Base-by-base conservation (phyloP, 1,140 invertebrate genomes). In the Papilio helenus region DNA sequence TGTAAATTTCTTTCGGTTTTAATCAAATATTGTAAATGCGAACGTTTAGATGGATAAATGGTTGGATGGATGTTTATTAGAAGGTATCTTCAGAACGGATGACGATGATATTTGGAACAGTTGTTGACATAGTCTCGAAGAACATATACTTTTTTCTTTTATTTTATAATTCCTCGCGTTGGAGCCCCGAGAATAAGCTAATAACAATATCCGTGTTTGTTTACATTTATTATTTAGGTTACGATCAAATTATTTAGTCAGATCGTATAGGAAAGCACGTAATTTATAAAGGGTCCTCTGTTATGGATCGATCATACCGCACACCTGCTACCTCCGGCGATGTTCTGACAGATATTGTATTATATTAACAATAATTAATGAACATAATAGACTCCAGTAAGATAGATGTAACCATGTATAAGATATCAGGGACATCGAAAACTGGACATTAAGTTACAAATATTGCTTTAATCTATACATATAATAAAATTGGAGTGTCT, bases 211-310 rank as follows among this genome's bases (percentile, higher is more conserved):
- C 3, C 58, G 23, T 61, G 23, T 61, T 26, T 16, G 61, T 65
- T 20, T 16, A 77, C 55, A 51, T 77, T 77, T 61, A 58, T 77
- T 61, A 58, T 77, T 61, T 61, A 61, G 55, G 34, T 58, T 42
- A 61, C 34, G 29, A 39, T 39, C n/a, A 10, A 71, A 72, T 77
- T 42, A 3, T n/a, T 44, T 55, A n/a, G 4, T 42, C 72, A 73
- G 42, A 3, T n/a, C 20, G 49, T 44, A 49, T 49, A 44, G 10
- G 8, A 26, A 73, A 44, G 44, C 14, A 10, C 16, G 20, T 44
- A 73, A 44, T 49, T 23, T 73, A 16, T 44, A 20, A 49, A 42
- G 42, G 18, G 71, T 72, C 68, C 29, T 49, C 20, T 73, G 72
- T 49, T 23, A 26, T 44, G 4, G 44, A 73, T 73, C 44, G 42